Percentiles rank a stretch among this genome's conserved stretches.
These are phyloP conservation scores for Plotosus lineatus DNA, from an alignment of 2,113 vertebrate genomes.

Conservation along the genomic window DNA sequence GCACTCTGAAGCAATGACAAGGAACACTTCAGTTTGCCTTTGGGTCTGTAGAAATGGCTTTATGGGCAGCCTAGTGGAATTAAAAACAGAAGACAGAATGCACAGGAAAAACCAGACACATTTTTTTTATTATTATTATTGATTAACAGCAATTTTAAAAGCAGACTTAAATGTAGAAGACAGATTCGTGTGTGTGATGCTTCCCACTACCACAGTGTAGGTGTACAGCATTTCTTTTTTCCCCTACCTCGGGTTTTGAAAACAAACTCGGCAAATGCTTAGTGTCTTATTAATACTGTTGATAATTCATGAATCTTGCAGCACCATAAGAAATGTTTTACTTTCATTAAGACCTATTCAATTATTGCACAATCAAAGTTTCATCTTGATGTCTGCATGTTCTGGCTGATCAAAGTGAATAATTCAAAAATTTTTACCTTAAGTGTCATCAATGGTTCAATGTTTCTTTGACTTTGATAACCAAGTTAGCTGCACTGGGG, in stretches of 20 bases:
- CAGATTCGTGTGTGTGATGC: conserved; percentile 21
- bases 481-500: too few relatives aligned
- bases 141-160: not conserved
- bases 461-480: too few relatives aligned
- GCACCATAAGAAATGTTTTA: not conserved
- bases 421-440: not conserved
- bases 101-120: not conserved
- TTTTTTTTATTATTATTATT: too few relatives aligned
- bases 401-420: not conserved
- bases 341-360: not conserved
- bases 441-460: too few relatives aligned
- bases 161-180: not conserved
- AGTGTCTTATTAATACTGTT: not conserved
- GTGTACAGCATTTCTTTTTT: not conserved
- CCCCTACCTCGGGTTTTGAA: not conserved
- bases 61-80: conserved; percentile 31
- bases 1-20: conserved; percentile 42
- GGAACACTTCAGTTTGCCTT: not conserved
- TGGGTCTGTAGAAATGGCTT: conserved; percentile 18
- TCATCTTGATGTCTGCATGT: not conserved
- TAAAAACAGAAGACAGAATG: not conserved
- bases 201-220: not conserved
- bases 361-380: not conserved
- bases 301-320: not conserved
- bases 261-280: not conserved